Evolutionary conservation across 2,888 invertebrate genomes (phyloP).

Genomic region (Melanostoma mellinum): DNA sequence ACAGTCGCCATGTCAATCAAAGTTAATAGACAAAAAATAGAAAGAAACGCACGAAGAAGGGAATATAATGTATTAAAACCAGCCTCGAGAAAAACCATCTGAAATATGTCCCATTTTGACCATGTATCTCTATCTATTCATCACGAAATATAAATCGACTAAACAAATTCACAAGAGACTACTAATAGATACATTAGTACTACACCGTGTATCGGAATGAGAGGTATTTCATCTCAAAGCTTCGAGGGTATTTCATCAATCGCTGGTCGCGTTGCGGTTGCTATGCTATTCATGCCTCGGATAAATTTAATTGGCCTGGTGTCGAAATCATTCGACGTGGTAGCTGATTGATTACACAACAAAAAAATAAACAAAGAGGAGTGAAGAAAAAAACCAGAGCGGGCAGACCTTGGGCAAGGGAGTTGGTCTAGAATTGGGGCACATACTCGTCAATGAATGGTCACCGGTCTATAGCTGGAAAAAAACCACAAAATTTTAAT

Average conservation of each 20-base stretch:
- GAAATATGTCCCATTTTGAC: constrained; percentile 61
- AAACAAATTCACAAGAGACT: constrained; percentile 14
- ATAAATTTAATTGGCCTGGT: constrained; percentile 35
- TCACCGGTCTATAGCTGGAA: neutral
- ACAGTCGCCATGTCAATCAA: constrained; percentile 65
- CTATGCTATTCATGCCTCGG: constrained; percentile 7
- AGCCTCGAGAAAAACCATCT: constrained; percentile 12
- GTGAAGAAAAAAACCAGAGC: neutral
- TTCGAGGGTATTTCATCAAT: constrained; percentile 20
- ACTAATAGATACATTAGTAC: constrained; percentile 58
- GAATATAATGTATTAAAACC: too few relatives aligned
- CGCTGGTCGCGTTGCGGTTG: constrained; percentile 7
- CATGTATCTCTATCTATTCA: constrained; percentile 50
- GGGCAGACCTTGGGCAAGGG: neutral
- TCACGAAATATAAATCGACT: constrained; percentile 1
- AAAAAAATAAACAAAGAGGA: neutral
- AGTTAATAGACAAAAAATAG: constrained; percentile 46
- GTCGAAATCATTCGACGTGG: constrained; percentile 27
- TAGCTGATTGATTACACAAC: constrained; percentile 32
- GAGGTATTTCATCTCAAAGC: constrained; percentile 28
- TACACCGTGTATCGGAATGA: constrained; percentile 29
- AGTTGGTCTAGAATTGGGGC: constrained; percentile 9
- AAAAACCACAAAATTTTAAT: constrained; percentile 30
- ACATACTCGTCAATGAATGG: neutral
- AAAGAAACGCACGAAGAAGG: neutral